Evolutionary conservation across 37 sponge, comb jelly and placozoan genomes (phyloP), one percentile per base, ranked within the genome.

Genomic region (Spongia lamella): DNA sequence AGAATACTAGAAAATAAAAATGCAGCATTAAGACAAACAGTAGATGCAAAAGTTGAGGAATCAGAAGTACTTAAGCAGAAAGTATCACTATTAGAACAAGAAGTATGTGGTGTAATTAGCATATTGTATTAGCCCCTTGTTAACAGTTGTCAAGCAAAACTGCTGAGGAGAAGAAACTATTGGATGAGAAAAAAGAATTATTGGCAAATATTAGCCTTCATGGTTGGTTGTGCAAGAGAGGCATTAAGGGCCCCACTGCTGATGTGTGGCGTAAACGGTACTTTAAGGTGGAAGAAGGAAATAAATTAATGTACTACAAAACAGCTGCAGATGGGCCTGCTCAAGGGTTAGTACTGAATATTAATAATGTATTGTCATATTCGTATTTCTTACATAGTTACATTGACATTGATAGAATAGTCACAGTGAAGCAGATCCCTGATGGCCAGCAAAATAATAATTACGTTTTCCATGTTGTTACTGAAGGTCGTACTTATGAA

Each of bases 151-250:
- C 47, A 5, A 13, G 7, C 5, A 43, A 43, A 43, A 9, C 47
- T 43, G 47, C 47, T 43, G 47, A 43, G 9, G 47, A 43, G 47
- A 43, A 43, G 47, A 56, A 29, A 1, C 37, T 72, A n/a, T 30
- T 55, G 56, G 36, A 55, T 32, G 58, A 72, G 57, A 72, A 72
- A 30, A 7, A 54, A 37, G 54, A 56, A 19, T 31, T 72, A 17
- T 34, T 55, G 32, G 59, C 56, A 19, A 29, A 72, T 9, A 32
- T 43, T 5, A 57, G 21, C 73, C 31, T 86, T 19, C 60, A 66
- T 43, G 92, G 92, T 0, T 91, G 80, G 81, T 56, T 91, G 72
- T 70, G 50, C 14, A 91, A 91, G 73, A 56, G 84, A 73, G 92
- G 92, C 1, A 56, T 83, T 9, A 79, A 61, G 33, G 92, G 92